phyloP scores from a whole-genome alignment of 2,888 invertebrate species.

The Salticus scenicus region DNA sequence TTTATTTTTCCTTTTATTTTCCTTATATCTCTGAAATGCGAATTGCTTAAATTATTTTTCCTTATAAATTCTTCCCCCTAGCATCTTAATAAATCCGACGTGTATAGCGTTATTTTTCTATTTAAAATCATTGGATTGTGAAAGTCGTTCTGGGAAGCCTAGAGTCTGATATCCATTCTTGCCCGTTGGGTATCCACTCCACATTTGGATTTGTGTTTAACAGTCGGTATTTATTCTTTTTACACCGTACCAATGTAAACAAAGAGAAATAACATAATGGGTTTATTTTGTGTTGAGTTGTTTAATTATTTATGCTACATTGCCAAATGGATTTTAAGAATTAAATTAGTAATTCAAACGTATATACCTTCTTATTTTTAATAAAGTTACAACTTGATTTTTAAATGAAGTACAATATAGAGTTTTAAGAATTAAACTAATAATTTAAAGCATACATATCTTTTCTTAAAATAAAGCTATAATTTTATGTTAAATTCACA shows the following conservation, averaged over 20 bases:
- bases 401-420: no score
- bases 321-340: no score
- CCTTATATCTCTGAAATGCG: background rate
- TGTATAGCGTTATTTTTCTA: background rate
- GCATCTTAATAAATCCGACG: slow-evolving; percentile 7
- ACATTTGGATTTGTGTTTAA: background rate
- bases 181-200: background rate
- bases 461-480: no score
- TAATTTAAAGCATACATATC: no score
- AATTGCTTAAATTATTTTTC: slow-evolving; percentile 6
- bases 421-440: no score
- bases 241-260: background rate
- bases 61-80: background rate
- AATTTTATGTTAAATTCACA: no score
- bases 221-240: background rate
- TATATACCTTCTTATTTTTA: no score
- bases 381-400: no score
- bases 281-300: background rate
- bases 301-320: background rate
- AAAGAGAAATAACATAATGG: background rate
- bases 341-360: no score
- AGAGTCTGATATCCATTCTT: background rate
- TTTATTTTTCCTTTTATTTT: background rate
- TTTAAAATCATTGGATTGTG: background rate
- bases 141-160: background rate